phyloP scores from a whole-genome alignment of 2,113 vertebrate species.

The Phainopepla nitens region DNA sequence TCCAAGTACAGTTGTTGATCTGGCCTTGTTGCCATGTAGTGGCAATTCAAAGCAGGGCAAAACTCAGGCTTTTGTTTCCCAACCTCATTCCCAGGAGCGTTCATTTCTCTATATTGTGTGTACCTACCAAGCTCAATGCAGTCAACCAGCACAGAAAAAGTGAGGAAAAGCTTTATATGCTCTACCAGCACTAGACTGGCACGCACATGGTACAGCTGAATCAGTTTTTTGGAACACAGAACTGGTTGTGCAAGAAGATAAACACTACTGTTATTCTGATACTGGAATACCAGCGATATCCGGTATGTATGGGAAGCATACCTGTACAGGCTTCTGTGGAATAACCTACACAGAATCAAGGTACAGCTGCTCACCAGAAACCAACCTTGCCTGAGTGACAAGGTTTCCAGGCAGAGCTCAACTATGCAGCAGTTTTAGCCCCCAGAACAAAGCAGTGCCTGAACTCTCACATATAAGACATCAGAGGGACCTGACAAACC shows the following conservation, averaged over 20 bases:
- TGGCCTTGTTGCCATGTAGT: not conserved
- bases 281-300: not conserved
- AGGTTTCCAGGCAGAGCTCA: not conserved
- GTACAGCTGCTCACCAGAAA: not conserved
- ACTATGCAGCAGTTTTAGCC: not conserved
- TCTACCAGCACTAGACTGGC: not conserved
- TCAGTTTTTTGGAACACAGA: not conserved
- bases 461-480: not conserved
- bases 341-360: not conserved
- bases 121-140: not conserved
- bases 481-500: not conserved
- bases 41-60: not conserved
- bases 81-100: not conserved
- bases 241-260: not conserved
- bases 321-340: not conserved
- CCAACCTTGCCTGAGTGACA: not conserved
- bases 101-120: not conserved
- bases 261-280: not conserved
- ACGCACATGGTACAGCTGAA: not conserved
- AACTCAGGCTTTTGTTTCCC: not conserved
- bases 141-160: not conserved
- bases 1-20: not conserved
- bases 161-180: not conserved
- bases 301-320: not conserved
- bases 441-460: not conserved